Conservation (phyloP, 2,113 vertebrate species). For the Oreochromis aureus region DNA sequence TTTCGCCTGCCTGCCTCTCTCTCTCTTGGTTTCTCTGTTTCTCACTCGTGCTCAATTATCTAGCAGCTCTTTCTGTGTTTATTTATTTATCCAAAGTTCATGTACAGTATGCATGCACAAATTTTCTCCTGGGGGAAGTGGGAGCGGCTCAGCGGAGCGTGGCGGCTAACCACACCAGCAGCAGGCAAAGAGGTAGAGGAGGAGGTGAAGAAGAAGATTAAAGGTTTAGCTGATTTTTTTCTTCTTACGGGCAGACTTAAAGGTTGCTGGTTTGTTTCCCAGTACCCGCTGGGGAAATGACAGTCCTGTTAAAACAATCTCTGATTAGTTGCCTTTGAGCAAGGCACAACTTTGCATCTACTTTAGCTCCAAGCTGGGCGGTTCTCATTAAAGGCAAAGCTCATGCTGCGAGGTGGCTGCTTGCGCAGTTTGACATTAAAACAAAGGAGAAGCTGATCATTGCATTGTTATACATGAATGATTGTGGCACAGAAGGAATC, state of each 20-base stretch:
- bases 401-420: neutral
- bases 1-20: slow-evolving; percentile 60
- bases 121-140: slow-evolving; percentile 80
- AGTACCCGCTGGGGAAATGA: neutral
- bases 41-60: slow-evolving; percentile 86
- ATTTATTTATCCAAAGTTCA: slow-evolving; percentile 95
- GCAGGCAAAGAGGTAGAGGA: neutral
- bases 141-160: slow-evolving; percentile 71
- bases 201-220: slow-evolving; percentile 36
- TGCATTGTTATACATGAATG: neutral
- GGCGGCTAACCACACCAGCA: slow-evolving; percentile 80
- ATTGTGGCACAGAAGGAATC: neutral
- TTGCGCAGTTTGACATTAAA: neutral
- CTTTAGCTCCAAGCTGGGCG: neutral
- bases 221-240: slow-evolving; percentile 30
- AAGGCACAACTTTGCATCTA: neutral
- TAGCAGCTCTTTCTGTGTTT: slow-evolving; percentile 85
- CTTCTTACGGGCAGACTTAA: slow-evolving; percentile 33
- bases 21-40: neutral
- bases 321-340: slow-evolving; percentile 31
- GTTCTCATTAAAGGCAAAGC: neutral
- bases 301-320: neutral
- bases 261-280: slow-evolving; percentile 44
- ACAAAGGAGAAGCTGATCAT: neutral
- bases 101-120: slow-evolving; percentile 83